phyloP scores from a whole-genome alignment of 37 sponge, comb jelly and placozoan species.

The Tethya wilhelma region DNA sequence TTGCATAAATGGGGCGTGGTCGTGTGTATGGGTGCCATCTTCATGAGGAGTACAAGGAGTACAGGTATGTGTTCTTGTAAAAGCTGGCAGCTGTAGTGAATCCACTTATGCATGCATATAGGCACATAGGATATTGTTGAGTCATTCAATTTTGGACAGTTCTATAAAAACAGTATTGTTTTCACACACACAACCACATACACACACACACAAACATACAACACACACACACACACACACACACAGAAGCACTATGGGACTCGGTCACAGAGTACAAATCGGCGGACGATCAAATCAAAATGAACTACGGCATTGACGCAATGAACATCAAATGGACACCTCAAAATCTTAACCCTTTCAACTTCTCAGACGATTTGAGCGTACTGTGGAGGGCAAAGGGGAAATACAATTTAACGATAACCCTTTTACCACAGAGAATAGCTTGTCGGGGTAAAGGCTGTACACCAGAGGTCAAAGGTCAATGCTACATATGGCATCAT shows the following conservation, averaged over 20 bases:
- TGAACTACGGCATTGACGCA: slow-evolving; percentile 3
- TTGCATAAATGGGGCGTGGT: slow-evolving; percentile 10
- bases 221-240: slow-evolving; percentile 20
- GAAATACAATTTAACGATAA: slow-evolving; percentile 3
- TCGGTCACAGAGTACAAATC: neutral
- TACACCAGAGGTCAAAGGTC: neutral
- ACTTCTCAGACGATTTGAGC: too few relatives aligned
- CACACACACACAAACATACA: slow-evolving; percentile 26
- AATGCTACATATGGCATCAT: slow-evolving; percentile 12
- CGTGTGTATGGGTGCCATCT: slow-evolving; percentile 35
- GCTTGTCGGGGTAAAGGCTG: slow-evolving; percentile 4
- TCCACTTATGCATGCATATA: too few relatives aligned
- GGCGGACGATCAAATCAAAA: slow-evolving; percentile 5
- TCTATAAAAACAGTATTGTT: slow-evolving; percentile 7
- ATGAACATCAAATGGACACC: neutral
- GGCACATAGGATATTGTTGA: too few relatives aligned
- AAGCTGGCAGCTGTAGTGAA: neutral
- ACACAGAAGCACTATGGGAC: neutral
- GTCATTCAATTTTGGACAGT: neutral
- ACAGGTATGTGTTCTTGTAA: neutral
- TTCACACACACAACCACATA: slow-evolving; percentile 45
- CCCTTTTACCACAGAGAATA: neutral
- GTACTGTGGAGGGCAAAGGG: too few relatives aligned
- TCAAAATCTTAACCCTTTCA: too few relatives aligned
- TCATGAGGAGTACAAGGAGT: slow-evolving; percentile 1